phyloP scores from a whole-genome alignment of 2,888 invertebrate genomes.

The Dilophus febrilis region DNA sequence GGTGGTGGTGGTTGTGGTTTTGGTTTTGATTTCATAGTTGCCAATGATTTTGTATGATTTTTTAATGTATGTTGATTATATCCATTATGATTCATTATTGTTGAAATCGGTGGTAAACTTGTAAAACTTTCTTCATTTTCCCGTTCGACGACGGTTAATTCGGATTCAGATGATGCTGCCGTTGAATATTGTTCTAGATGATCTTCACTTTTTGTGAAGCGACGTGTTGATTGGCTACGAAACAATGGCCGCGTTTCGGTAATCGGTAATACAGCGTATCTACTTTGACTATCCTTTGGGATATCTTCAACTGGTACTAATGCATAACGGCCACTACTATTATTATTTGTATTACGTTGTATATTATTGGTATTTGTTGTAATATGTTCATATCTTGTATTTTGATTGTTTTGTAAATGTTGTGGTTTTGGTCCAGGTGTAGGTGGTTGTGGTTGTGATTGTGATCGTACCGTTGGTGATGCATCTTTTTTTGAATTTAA shows the following conservation, averaged over 20 bases:
- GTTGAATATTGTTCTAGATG: constrained; percentile 20
- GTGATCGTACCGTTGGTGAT: constrained; percentile 2
- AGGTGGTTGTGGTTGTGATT: no score
- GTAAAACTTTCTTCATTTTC: constrained; percentile 21
- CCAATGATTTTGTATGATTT: constrained; percentile 8
- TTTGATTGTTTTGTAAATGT: neutral
- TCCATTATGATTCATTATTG: no score
- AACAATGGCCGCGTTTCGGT: constrained; percentile 12
- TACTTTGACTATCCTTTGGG: constrained; percentile 6
- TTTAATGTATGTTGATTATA: no score
- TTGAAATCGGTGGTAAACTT: constrained; percentile 20
- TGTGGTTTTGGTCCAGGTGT: constrained; percentile 15
- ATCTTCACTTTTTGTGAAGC: constrained; percentile 27
- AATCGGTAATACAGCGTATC: constrained; percentile 24
- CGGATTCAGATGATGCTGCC: neutral
- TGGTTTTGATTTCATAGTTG: constrained; percentile 1
- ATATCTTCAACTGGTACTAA: constrained; percentile 23
- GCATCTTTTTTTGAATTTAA: constrained; percentile 10
- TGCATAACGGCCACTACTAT: constrained; percentile 21
- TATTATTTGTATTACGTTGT: no score
- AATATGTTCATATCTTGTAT: no score
- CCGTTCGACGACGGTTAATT: neutral
- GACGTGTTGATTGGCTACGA: constrained; percentile 25
- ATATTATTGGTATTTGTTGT: no score
- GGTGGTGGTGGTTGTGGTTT: neutral